phyloP scores from a whole-genome alignment of 2,797 vertebrate species.

The Enteromius viviparus region DNA sequence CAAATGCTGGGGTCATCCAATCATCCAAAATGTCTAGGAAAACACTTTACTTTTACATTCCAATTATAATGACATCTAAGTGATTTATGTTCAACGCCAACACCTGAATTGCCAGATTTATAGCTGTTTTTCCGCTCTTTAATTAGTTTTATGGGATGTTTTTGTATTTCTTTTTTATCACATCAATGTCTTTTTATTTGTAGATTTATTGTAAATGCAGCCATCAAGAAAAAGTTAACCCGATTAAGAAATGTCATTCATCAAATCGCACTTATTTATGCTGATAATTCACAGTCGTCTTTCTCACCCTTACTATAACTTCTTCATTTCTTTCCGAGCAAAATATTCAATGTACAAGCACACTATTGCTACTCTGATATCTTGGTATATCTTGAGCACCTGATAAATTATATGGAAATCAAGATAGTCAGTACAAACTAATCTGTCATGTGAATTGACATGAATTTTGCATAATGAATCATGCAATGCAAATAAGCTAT shows the following conservation, averaged over 20 bases:
- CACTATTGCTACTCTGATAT: not conserved
- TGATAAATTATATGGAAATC: not conserved
- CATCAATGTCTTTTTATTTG: not conserved
- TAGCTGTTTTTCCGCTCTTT: constrained; percentile 7
- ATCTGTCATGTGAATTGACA: not conserved
- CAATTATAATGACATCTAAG: constrained; percentile 2
- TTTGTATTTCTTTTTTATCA: not conserved
- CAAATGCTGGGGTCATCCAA: constrained; percentile 23
- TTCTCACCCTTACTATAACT: not conserved
- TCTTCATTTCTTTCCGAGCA: not conserved
- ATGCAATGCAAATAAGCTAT: not conserved
- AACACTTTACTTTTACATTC: constrained; percentile 30
- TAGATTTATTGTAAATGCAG: not conserved
- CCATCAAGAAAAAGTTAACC: not conserved
- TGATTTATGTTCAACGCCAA: constrained; percentile 12
- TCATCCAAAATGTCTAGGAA: constrained; percentile 12
- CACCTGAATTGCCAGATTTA: constrained; percentile 15
- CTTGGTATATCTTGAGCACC: not conserved
- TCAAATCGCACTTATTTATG: not conserved
- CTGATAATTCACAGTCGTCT: not conserved
- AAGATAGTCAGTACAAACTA: not conserved
- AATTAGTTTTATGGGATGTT: constrained; percentile 8
- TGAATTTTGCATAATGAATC: not conserved
- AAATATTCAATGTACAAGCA: not conserved
- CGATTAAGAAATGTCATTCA: not conserved